phyloP scores from a whole-genome alignment of 2,888 invertebrate genomes.

The Rhogogaster chlorosoma region DNA sequence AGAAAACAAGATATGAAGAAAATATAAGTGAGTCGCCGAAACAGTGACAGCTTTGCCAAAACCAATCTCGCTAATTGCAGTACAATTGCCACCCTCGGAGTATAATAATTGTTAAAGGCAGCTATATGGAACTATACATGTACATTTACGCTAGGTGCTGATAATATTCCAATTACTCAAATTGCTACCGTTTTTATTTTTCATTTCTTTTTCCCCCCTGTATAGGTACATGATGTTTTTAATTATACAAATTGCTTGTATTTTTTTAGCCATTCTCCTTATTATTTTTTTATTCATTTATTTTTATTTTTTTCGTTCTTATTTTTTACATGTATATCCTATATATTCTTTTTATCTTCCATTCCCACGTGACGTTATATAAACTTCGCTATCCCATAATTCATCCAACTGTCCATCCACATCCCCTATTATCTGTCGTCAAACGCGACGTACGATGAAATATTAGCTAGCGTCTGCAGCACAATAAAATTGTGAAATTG shows the following conservation, averaged over 20 bases:
- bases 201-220: background rate
- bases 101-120: background rate
- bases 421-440: background rate
- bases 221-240: background rate
- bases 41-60: background rate
- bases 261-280: background rate
- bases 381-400: background rate
- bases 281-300: too few relatives aligned
- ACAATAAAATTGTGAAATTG: constrained; percentile 34
- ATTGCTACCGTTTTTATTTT: background rate
- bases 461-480: background rate
- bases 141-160: background rate
- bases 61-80: constrained; percentile 12
- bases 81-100: background rate
- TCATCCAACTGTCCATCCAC: background rate
- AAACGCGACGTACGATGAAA: constrained; percentile 5
- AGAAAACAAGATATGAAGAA: background rate
- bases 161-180: constrained; percentile 17
- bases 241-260: background rate
- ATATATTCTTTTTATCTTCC: background rate
- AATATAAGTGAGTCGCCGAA: background rate
- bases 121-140: background rate
- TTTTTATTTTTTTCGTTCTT: background rate
- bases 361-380: background rate
- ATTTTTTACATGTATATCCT: background rate